A percentile compares a stretch with the other conserved stretches of the same genome.
Evolutionary conservation across 2,888 invertebrate species (phyloP).

Genomic region (Tipula unca): DNA sequence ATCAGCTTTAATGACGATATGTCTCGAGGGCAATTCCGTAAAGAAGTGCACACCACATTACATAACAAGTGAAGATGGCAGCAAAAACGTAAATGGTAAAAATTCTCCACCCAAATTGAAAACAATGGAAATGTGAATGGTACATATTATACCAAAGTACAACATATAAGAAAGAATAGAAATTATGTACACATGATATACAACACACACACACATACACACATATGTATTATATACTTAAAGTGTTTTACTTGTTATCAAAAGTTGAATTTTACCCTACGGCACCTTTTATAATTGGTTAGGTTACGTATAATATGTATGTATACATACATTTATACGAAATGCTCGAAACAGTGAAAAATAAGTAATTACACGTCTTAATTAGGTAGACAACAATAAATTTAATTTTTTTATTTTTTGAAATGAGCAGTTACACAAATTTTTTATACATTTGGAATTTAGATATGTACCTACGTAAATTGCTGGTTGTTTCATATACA

Average conservation of each 20-base stretch:
- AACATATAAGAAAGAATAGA: not conserved
- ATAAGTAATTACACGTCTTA: constrained; percentile 18
- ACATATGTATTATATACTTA: not conserved
- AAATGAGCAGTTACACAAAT: not conserved
- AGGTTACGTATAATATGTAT: not conserved
- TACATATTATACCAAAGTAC: no score
- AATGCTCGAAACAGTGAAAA: constrained; percentile 15
- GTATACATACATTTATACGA: no score
- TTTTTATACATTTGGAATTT: not conserved
- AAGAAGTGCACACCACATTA: no score
- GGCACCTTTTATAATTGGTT: constrained; percentile 18
- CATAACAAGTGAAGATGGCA: no score
- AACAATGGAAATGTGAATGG: no score
- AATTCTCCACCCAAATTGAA: no score
- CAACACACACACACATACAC: not conserved
- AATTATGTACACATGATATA: not conserved
- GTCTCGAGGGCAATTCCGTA: no score
- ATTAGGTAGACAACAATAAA: constrained; percentile 18
- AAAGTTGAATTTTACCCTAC: constrained; percentile 15
- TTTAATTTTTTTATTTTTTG: not conserved
- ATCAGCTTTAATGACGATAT: no score
- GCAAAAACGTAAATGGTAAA: no score
- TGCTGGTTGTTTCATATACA: not conserved
- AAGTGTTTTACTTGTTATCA: constrained; percentile 16
- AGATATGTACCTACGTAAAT: not conserved